phyloP scores from a whole-genome alignment of 2,888 invertebrate genomes.

The Metellina segmentata region DNA sequence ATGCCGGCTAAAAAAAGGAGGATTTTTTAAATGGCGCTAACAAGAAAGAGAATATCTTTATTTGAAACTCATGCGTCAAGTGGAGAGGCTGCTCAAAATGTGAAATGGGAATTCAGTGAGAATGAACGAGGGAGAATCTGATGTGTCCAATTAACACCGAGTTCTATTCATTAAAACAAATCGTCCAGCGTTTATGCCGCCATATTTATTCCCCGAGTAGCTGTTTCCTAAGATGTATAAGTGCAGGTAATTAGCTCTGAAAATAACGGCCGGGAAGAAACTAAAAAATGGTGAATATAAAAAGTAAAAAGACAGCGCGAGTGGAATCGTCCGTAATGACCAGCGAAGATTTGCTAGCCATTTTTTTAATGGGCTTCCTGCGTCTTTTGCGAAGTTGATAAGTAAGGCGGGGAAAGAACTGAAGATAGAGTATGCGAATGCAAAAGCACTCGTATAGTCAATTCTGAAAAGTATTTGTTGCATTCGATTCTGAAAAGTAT shows the following conservation, averaged over 20 bases:
- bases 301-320: conserved; percentile 31
- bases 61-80: conserved; percentile 53
- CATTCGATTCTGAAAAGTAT: too few species aligned
- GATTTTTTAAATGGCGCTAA: conserved; percentile 65
- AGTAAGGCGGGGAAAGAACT: conserved; percentile 25
- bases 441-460: not conserved
- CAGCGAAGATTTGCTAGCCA: conserved; percentile 63
- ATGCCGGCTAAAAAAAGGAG: conserved; percentile 39
- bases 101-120: conserved; percentile 58
- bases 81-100: conserved; percentile 48
- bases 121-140: conserved; percentile 28
- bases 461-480: too few species aligned
- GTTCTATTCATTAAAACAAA: conserved; percentile 74
- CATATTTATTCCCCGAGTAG: conserved; percentile 27
- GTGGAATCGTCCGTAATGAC: conserved; percentile 65
- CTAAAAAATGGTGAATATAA: not conserved
- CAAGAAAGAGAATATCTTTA: conserved; percentile 71
- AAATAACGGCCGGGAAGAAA: conserved; percentile 48
- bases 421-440: not conserved
- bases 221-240: conserved; percentile 59
- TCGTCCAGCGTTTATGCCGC: conserved; percentile 64
- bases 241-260: conserved; percentile 72
- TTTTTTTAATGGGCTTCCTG: conserved; percentile 61
- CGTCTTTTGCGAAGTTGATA: conserved; percentile 52
- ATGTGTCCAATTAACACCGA: conserved; percentile 75